phyloP scores from a whole-genome alignment of 2,113 vertebrate species.

The Heliornis fulica region DNA sequence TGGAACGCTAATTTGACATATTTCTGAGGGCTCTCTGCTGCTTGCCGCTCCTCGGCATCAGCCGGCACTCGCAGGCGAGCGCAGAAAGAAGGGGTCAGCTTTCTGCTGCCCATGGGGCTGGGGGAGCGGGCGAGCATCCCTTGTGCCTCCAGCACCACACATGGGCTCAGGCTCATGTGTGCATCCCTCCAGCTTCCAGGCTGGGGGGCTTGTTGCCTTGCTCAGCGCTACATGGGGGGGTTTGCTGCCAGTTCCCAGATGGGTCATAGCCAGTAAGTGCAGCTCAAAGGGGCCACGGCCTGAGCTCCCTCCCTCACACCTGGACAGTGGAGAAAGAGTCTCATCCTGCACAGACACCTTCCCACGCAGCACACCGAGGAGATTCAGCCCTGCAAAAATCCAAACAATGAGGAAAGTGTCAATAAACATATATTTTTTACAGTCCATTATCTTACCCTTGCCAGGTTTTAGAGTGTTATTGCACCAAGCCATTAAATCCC shows the following conservation, averaged over 20 bases:
- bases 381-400: not conserved
- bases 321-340: not conserved
- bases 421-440: conserved; percentile 52
- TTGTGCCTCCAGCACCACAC: accelerated
- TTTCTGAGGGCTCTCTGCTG: not conserved
- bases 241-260: not conserved
- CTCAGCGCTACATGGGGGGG: accelerated
- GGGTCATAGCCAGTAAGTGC: not conserved
- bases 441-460: conserved; percentile 47
- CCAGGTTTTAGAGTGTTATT: conserved; percentile 16
- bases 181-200: not conserved
- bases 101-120: accelerated
- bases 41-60: not conserved
- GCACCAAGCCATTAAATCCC: conserved; percentile 50
- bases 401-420: conserved; percentile 22
- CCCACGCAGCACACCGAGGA: accelerated
- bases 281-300: not conserved
- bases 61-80: accelerated
- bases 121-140: accelerated
- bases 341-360: not conserved
- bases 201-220: too few species aligned
- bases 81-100: not conserved
- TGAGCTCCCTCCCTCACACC: not conserved
- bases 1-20: not conserved
- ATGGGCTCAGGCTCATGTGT: accelerated